These are phyloP conservation scores for Simalia tracyae DNA, from an alignment of 2,797 vertebrate species.

Conservation along the genomic window DNA sequence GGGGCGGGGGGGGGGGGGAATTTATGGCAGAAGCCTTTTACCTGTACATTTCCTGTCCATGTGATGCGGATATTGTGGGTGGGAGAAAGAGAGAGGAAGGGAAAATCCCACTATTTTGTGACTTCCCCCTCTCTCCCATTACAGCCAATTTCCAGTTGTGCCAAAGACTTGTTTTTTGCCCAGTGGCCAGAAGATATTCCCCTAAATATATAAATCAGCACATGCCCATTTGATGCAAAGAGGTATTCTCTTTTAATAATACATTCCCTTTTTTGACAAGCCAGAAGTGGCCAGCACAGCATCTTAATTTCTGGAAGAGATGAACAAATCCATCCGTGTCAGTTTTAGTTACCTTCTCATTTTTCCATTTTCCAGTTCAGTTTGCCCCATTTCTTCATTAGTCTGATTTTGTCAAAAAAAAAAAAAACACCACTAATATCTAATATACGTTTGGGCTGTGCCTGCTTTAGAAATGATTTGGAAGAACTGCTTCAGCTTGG, in stretches of 20 bases:
- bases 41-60: not conserved
- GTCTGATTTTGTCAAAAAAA: not conserved
- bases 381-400: not conserved
- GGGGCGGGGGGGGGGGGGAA: not conserved
- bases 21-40: not conserved
- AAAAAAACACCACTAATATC: not conserved
- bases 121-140: not conserved
- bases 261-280: not conserved
- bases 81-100: not conserved
- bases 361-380: not conserved
- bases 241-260: not conserved
- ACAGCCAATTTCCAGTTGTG: not conserved
- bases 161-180: not conserved
- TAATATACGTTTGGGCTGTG: not conserved
- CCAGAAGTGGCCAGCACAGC: not conserved
- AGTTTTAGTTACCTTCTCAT: not conserved
- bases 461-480: not conserved
- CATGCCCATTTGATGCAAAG: not conserved
- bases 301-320: not conserved
- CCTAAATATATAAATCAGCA: not conserved
- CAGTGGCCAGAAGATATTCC: not conserved
- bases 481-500: not conserved
- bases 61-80: not conserved
- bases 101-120: not conserved
- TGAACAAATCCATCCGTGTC: not conserved